Evolutionary conservation across 2,797 vertebrate genomes (phyloP).

Genomic region (Schizopygopsis pylzovi): DNA sequence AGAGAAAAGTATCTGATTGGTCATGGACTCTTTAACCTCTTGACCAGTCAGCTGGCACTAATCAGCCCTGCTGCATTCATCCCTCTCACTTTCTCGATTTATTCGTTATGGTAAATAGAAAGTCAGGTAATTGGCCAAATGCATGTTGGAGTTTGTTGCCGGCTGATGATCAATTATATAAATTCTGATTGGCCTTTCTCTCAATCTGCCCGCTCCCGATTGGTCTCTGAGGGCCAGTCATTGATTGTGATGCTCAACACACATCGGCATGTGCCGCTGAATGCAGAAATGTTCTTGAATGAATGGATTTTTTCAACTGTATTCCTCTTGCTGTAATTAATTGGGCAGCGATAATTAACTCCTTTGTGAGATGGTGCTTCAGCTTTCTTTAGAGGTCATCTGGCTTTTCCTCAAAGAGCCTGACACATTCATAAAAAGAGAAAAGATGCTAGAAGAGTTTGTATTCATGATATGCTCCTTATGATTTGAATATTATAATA

Average conservation of each 20-base stretch:
- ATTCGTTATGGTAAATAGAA: slow-evolving; percentile 23
- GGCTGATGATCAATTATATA: slow-evolving; percentile 27
- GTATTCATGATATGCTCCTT: not conserved
- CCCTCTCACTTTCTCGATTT: slow-evolving; percentile 15
- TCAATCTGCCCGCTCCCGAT: slow-evolving; percentile 40
- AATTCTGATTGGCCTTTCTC: slow-evolving; percentile 49
- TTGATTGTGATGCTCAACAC: slow-evolving; percentile 17
- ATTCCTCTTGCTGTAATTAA: slow-evolving; percentile 35
- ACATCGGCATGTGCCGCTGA: slow-evolving; percentile 32
- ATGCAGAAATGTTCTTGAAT: slow-evolving; percentile 30
- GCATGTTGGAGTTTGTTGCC: slow-evolving; percentile 1
- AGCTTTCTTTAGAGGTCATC: slow-evolving; percentile 17
- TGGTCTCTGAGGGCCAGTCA: slow-evolving; percentile 26
- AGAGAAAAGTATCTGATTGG: not conserved
- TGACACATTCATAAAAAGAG: not conserved
- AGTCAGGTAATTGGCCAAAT: slow-evolving; percentile 37
- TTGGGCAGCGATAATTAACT: slow-evolving; percentile 35
- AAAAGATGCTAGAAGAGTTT: not conserved
- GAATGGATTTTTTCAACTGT: slow-evolving; percentile 37
- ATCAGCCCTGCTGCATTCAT: slow-evolving; percentile 24
- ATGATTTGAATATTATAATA: not conserved
- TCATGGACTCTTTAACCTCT: slow-evolving; percentile 30
- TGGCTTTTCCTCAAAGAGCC: not conserved
- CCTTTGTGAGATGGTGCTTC: not conserved
- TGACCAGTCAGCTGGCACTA: slow-evolving; percentile 19